These are phyloP conservation scores for Turdus rufiventris DNA, from an alignment of 2,113 vertebrate species.

Conservation along the genomic window DNA sequence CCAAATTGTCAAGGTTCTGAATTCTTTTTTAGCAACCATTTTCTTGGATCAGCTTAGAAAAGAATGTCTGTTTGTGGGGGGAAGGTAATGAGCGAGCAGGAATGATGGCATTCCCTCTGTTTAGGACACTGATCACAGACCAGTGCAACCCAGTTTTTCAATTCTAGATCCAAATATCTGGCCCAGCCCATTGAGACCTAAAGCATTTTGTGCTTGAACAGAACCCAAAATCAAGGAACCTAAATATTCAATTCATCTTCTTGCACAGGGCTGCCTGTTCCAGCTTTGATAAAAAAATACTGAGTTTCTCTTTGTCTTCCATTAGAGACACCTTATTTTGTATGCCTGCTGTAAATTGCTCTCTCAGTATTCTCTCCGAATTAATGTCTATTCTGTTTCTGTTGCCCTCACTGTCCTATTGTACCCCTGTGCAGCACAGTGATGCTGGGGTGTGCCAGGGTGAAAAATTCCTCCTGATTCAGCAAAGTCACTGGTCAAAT, in stretches of 20 bases:
- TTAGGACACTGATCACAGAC: fast-evolving
- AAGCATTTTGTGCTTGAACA: background rate
- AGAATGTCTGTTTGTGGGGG: background rate
- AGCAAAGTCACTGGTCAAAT: background rate
- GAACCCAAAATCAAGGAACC: background rate
- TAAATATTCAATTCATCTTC: background rate
- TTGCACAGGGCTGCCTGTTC: background rate
- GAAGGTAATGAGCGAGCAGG: background rate
- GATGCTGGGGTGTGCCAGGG: background rate
- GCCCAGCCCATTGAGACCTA: background rate
- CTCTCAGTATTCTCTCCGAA: background rate
- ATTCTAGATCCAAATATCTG: background rate
- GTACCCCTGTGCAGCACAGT: fast-evolving
- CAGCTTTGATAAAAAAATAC: background rate
- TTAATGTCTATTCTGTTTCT: background rate
- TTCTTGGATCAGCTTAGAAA: background rate
- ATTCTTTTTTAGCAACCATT: slow-evolving; percentile 24
- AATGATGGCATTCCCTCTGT: background rate
- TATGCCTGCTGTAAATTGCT: background rate
- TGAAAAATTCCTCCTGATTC: background rate
- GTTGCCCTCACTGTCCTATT: background rate
- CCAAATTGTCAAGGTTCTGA: slow-evolving; percentile 4
- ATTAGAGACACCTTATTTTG: background rate
- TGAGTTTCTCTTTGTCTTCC: background rate
- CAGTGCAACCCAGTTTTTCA: background rate